Base-by-base conservation (phyloP, 2,888 invertebrate species). In the Blera fallax region DNA sequence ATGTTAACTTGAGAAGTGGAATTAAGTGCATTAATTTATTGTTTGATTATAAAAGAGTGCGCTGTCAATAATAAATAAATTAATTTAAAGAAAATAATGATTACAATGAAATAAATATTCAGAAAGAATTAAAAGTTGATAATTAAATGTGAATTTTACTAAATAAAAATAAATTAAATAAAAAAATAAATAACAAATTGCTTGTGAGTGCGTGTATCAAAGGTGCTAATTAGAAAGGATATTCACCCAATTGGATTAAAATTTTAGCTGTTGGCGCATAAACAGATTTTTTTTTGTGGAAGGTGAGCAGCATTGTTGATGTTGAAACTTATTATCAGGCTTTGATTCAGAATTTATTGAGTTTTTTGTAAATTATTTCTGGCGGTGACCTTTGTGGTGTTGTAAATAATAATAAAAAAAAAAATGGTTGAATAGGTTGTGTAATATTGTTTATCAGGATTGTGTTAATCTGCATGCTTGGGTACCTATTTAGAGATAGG, bases 221-320 rank as follows among this genome's bases (percentile, higher is more conserved):
- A 11, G 16, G 69, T 78, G 78, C 62, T 70, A 45, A 70, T 69
- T 16, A 32, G 58, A 70, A 69, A 69, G 78, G 78, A 78, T 78
- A 70, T 78, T 78, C 62, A 70, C 69, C 21, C 60, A 78, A 60
- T 78, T 78, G 69, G 78, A 78, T 78, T 70, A 78, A 62, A 21
- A 34, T 54, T 62, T 43, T 54, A 45, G 52, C 62, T 45, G 69
- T 37, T 58, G 74, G 48, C 16, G 29, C 8, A 24, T 18, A 27
- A 60, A 7, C 8, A 27, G 5, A 21, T 64, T 64, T 67, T 34
- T 64, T 64, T 67, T 34, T 48, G 27, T 56, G n/a, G 1, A 58
- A 56, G 70, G 70, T 70, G 56, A 70, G 56, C 14, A 14, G 7
- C 4, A 7, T 14, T 21, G n/a, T 48, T 48, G 21, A 3, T 24